Conservation (phyloP, 2,113 vertebrate genomes). For the Thomomys bottae region DNA sequence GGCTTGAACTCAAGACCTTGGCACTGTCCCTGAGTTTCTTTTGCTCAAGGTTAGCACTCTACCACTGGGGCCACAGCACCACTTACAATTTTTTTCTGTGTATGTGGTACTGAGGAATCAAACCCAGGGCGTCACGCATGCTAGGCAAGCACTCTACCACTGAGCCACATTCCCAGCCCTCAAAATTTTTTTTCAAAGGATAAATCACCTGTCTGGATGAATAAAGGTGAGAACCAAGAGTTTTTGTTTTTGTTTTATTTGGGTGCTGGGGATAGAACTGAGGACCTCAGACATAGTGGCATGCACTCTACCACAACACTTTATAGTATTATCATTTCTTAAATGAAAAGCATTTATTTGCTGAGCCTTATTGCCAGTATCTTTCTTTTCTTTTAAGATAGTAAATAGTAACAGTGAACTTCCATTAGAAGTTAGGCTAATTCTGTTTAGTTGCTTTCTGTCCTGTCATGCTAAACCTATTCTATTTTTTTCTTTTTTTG, state of each 20-base stretch:
- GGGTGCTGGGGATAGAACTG: not conserved
- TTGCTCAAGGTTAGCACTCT: no score
- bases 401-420: not conserved
- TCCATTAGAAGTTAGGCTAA: constrained; percentile 1
- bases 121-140: no score
- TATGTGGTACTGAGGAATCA: no score
- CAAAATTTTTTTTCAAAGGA: not conserved
- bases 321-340: not conserved
- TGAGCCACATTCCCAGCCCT: no score
- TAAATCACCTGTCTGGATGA: not conserved
- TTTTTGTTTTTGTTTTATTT: not conserved
- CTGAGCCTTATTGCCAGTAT: not conserved
- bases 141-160: no score
- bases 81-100: no score
- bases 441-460: constrained; percentile 27
- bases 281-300: not conserved
- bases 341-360: constrained; percentile 5
- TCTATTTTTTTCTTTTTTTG: no score
- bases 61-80: no score
- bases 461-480: not conserved
- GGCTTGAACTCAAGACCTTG: no score
- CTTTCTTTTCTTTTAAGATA: not conserved
- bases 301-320: not conserved
- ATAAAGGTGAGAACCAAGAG: not conserved
- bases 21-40: no score